Conservation (phyloP, 2,113 vertebrate species). For the Corapipo altera region DNA sequence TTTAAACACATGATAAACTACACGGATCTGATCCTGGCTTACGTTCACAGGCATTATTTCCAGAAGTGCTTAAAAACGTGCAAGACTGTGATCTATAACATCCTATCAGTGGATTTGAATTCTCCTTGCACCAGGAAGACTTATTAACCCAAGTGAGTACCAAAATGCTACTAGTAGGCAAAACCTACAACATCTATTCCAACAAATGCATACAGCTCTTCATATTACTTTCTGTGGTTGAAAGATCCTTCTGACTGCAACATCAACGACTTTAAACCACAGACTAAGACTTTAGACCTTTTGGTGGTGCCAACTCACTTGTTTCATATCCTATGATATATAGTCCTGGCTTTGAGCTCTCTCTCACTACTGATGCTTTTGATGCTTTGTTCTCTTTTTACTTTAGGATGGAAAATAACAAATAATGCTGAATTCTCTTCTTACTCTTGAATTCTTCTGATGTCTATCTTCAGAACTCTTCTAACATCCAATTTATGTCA, state of each 20-base stretch:
- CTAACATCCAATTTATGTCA: slow-evolving; percentile 49
- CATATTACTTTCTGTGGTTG: not conserved
- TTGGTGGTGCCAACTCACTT: not conserved
- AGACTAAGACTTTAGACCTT: slow-evolving; percentile 30
- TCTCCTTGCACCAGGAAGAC: not conserved
- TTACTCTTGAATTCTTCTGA: slow-evolving; percentile 45
- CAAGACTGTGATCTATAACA: not conserved
- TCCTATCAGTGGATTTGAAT: not conserved
- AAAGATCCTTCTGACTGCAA: slow-evolving; percentile 2
- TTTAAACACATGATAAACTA: not conserved
- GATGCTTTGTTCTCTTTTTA: slow-evolving; percentile 53
- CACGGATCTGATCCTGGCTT: not conserved
- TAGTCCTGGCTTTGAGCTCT: slow-evolving; percentile 8
- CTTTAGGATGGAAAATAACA: slow-evolving; percentile 39
- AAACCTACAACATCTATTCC: not conserved
- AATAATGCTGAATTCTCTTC: slow-evolving; percentile 33
- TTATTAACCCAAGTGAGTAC: not conserved
- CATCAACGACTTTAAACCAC: slow-evolving; percentile 22
- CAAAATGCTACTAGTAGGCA: not conserved
- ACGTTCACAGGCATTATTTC: not conserved
- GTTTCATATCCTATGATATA: slow-evolving; percentile 17
- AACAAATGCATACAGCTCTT: not conserved
- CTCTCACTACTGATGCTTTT: slow-evolving; percentile 21
- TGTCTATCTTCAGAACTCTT: slow-evolving; percentile 51
- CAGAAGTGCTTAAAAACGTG: not conserved